Base-by-base conservation (phyloP, 1,140 invertebrate genomes). In the Meloidogyne hapla region DNA sequence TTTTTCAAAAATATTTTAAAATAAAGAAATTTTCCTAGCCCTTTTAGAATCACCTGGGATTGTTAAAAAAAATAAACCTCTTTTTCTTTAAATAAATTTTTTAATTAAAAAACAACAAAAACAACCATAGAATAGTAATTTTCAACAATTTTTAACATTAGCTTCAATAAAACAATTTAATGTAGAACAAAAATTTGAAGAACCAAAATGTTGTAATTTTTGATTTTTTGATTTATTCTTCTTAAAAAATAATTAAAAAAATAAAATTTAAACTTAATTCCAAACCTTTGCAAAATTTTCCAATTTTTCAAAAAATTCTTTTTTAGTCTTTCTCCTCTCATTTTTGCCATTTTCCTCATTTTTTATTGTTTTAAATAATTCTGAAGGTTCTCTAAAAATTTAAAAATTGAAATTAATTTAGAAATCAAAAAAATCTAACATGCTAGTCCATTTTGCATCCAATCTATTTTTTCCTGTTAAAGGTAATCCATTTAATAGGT, bases 391-490 rank as follows among this genome's bases (percentile, higher is more conserved):
- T n/a, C n/a, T 64, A 15, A 73, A 28, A 64, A 28, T 23, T 40
- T 23, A 64, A 28, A 18, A 12, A 25, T 28, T 64, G 8, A 40
- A 23, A 33, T 1, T 33, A 38, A 15, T 6, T 2, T 15, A 21
- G 9, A 21, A 12, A 33, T 33, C 5, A 18, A n/a, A 8, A 15
- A 15, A 21, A 13, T 13, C 28, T 61, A 18, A 73, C 71, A 73
- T 26, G 42, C 33, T 73, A 38, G 71, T 21, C 71, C 71, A 73
- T 63, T 63, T 56, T 3, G 25, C 71, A 42, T 73, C 71, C 13
- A 73, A 64, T 23, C 21, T 61, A 33, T 13, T 33, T 28, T 21
- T 26, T 15, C 71, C 71, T 2, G 71, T 73, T 21, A 23, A 42
- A 5, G n/a, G n/a, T 10, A 73, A 23, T 28, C 71, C 71, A 26